These are phyloP conservation scores for Galerucella pusilla DNA, from an alignment of 2,888 invertebrate genomes.

Conservation along the genomic window DNA sequence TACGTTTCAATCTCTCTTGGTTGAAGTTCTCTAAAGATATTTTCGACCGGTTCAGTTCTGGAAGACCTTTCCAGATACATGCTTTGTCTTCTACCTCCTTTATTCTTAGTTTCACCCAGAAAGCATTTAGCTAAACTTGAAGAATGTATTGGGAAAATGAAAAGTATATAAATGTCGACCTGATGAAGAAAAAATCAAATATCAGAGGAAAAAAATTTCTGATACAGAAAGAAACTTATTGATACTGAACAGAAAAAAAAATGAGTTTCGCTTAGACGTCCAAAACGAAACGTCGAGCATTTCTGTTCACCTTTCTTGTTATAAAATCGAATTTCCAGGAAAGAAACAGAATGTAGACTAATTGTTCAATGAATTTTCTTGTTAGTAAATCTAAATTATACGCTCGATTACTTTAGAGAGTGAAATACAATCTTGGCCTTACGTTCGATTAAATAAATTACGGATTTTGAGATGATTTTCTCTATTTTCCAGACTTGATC, in stretches of 20 bases:
- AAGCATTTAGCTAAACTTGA: too few relatives aligned
- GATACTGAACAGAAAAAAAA: background rate
- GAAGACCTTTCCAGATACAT: too few relatives aligned
- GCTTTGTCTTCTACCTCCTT: too few relatives aligned
- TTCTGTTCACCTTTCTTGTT: background rate
- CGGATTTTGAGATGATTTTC: slow-evolving; percentile 1
- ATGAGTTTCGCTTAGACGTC: background rate
- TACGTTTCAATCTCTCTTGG: too few relatives aligned
- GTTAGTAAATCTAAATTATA: slow-evolving; percentile 11
- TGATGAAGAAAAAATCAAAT: too few relatives aligned
- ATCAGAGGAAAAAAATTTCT: too few relatives aligned
- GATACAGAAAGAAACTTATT: too few relatives aligned
- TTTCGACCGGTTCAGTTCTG: too few relatives aligned
- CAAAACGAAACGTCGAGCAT: background rate
- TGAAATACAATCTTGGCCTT: slow-evolving; percentile 3
- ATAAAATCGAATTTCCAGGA: background rate
- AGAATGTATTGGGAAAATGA: too few relatives aligned
- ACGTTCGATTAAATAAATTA: background rate
- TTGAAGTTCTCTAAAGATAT: too few relatives aligned
- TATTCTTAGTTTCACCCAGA: too few relatives aligned
- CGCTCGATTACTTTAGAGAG: background rate
- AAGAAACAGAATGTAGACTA: background rate
- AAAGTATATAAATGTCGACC: too few relatives aligned
- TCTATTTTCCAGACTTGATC: background rate
- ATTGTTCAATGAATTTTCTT: slow-evolving; percentile 10